phyloP scores from a whole-genome alignment of 1,140 invertebrate species.

The Zophobas morio region DNA sequence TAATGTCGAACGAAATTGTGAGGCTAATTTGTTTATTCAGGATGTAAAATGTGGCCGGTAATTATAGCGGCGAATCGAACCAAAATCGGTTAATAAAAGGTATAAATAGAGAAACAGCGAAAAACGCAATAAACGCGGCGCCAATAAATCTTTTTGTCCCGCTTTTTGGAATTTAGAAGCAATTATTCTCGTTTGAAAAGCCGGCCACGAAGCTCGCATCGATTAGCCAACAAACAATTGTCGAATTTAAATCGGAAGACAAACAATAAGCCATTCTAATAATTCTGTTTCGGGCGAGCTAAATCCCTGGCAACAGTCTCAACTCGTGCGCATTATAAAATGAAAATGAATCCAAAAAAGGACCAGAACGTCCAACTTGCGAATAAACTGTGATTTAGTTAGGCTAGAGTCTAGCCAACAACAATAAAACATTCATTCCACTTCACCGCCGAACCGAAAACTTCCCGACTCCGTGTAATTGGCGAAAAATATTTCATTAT shows the following conservation, averaged over 20 bases:
- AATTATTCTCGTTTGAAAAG: not conserved
- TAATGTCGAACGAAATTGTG: no score
- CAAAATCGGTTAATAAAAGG: not conserved
- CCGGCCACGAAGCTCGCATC: not conserved
- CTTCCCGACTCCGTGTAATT: conserved; percentile 16
- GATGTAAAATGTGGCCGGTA: no score
- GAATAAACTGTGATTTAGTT: conserved; percentile 2
- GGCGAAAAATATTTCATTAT: conserved; percentile 12
- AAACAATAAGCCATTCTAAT: conserved; percentile 15
- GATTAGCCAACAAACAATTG: not conserved
- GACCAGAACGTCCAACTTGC: not conserved
- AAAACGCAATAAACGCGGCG: not conserved
- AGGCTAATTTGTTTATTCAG: no score
- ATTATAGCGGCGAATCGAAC: no score
- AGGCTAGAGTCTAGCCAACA: not conserved
- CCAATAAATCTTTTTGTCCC: not conserved
- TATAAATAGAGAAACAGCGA: not conserved
- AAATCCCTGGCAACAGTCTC: conserved; percentile 9
- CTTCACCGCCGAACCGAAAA: not conserved
- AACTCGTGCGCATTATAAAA: not conserved
- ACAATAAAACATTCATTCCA: conserved; percentile 5
- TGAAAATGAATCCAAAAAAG: conserved; percentile 7
- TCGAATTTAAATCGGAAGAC: conserved; percentile 18
- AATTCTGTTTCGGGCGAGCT: not conserved
- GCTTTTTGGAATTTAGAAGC: not conserved